Conservation (phyloP, 2,888 invertebrate genomes). For the Marasmarcha lunaedactyla region DNA sequence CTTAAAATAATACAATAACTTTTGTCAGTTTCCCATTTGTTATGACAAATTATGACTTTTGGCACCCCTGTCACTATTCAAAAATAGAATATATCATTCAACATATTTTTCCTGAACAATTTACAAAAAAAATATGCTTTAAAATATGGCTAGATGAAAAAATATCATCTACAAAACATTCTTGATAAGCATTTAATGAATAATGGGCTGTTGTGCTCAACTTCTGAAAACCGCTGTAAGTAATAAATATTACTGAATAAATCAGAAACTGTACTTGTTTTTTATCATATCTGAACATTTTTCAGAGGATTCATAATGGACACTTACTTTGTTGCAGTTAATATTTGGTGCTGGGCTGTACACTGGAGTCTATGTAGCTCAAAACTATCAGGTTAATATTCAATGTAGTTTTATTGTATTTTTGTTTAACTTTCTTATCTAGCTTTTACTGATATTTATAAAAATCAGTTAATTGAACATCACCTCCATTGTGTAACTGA, state of each 20-base stretch:
- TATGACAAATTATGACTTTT: too few relatives aligned
- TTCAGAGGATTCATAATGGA: too few relatives aligned
- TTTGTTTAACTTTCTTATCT: neutral
- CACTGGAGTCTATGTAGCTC: constrained; percentile 78
- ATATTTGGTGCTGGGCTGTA: constrained; percentile 78
- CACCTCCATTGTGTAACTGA: neutral
- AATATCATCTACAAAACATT: too few relatives aligned
- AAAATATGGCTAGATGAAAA: too few relatives aligned
- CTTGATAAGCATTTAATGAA: too few relatives aligned
- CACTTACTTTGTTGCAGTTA: constrained; percentile 68
- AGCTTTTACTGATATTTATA: neutral
- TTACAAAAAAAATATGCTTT: too few relatives aligned
- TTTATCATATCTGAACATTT: too few relatives aligned
- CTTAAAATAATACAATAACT: too few relatives aligned
- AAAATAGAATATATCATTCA: too few relatives aligned
- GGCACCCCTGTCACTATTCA: too few relatives aligned
- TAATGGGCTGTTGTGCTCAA: constrained; percentile 23
- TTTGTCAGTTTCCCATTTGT: too few relatives aligned
- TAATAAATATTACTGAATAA: constrained; percentile 7
- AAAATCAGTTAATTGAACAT: neutral
- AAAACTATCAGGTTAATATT: constrained; percentile 77
- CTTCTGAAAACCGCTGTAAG: constrained; percentile 28
- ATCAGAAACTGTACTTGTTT: too few relatives aligned
- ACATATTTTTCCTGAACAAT: constrained; percentile 30
- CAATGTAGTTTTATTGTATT: neutral